Evolutionary conservation across 2,888 invertebrate species (phyloP).

Genomic region (Limnephilus lunatus): DNA sequence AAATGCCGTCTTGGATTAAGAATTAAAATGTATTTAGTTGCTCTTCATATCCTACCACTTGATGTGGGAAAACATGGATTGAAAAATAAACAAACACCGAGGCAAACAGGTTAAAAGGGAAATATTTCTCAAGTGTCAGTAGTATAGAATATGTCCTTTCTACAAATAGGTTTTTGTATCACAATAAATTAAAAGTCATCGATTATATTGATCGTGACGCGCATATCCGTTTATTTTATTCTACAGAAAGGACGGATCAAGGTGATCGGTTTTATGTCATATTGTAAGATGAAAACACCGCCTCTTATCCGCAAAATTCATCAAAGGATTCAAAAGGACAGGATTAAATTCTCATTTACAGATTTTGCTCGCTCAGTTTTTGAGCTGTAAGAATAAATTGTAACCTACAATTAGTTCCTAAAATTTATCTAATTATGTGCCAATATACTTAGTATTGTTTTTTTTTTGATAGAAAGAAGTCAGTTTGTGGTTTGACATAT

Average conservation of each 20-base stretch:
- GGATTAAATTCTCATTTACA: too few relatives aligned
- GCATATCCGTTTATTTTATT: not conserved
- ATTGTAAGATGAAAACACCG: not conserved
- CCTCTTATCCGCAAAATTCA: not conserved
- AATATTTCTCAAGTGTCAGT: not conserved
- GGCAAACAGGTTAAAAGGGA: not conserved
- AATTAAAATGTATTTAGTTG: not conserved
- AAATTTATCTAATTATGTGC: too few relatives aligned
- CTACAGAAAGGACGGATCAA: not conserved
- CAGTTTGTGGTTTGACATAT: too few relatives aligned
- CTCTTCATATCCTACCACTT: not conserved
- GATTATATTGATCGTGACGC: not conserved
- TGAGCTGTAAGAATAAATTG: too few relatives aligned
- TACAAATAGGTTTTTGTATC: not conserved
- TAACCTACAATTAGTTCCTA: too few relatives aligned
- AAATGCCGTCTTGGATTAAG: not conserved
- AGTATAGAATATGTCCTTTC: not conserved
- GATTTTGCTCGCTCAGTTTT: too few relatives aligned
- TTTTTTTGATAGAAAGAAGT: too few relatives aligned
- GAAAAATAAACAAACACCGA: not conserved
- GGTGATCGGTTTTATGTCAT: not conserved
- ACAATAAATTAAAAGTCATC: not conserved
- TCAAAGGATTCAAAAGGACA: too few relatives aligned
- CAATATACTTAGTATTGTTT: too few relatives aligned
- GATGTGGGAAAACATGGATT: not conserved